Conservation (phyloP, 2,888 invertebrate species). For the Mimumesa dahlbomi region DNA sequence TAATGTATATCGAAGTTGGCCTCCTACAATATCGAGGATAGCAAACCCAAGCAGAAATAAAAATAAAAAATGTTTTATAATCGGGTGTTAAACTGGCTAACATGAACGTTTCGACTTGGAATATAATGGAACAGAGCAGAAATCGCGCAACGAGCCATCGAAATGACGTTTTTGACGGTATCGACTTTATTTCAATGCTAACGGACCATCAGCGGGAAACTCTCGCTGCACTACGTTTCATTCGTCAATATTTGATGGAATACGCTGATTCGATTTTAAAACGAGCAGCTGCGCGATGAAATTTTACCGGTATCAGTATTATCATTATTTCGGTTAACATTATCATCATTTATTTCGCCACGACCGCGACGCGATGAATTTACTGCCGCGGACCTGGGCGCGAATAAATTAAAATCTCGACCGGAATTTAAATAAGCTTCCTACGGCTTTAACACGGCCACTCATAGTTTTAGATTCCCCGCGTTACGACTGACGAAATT, state of each 20-base stretch:
- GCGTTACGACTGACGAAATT: too few species aligned
- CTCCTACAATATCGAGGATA: too few species aligned
- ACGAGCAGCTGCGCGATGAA: not conserved
- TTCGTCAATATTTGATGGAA: slow-evolving; percentile 27
- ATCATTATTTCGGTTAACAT: slow-evolving; percentile 22
- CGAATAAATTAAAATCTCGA: slow-evolving; percentile 36
- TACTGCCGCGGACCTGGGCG: slow-evolving; percentile 4
- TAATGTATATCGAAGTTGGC: too few species aligned
- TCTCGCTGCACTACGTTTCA: slow-evolving; percentile 1
- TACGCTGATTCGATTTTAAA: slow-evolving; percentile 15
- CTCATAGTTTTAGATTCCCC: not conserved
- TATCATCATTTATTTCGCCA: slow-evolving; percentile 12
- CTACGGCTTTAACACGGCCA: not conserved
- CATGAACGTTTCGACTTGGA: too few species aligned
- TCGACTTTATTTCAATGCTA: not conserved
- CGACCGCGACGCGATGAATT: not conserved
- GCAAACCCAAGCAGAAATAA: too few species aligned
- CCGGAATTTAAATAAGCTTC: slow-evolving; percentile 9
- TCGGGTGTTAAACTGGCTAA: too few species aligned
- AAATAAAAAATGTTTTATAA: too few species aligned
- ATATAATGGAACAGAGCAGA: too few species aligned
- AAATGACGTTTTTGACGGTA: slow-evolving; percentile 12
- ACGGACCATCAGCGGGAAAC: not conserved
- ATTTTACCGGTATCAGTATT: slow-evolving; percentile 31
- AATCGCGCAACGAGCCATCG: slow-evolving; percentile 11